Percentiles rank a stretch among this genome's conserved stretches.
Evolutionary conservation across 64 coral and sea anemone genomes (phyloP).

Genomic region (Montipora foliosa): DNA sequence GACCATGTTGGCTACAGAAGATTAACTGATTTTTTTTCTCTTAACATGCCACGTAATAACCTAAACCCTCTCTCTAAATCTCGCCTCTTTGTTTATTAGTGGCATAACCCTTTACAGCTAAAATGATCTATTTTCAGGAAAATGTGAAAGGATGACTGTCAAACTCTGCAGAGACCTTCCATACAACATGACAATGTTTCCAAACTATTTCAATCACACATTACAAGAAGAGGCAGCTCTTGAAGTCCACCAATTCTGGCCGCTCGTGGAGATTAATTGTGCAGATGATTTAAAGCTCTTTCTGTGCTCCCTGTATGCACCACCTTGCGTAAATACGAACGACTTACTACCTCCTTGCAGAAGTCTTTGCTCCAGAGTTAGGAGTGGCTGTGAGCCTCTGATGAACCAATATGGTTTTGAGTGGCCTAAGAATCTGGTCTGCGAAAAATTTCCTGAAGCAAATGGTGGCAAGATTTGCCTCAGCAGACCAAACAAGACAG

Average conservation of each 20-base stretch:
- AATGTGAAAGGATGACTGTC: constrained; percentile 43
- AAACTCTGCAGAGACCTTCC: constrained; percentile 62
- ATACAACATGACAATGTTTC: constrained; percentile 79
- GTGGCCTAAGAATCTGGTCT: constrained; percentile 48
- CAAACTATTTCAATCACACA: constrained; percentile 64
- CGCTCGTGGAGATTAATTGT: constrained; percentile 56
- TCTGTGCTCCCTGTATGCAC: constrained; percentile 59
- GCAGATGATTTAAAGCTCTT: constrained; percentile 34
- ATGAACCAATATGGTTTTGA: constrained; percentile 18
- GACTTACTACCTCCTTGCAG: constrained; percentile 34
- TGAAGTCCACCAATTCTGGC: constrained; percentile 57
- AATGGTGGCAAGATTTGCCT: background rate
- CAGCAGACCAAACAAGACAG: background rate
- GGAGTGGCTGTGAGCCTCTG: constrained; percentile 18
- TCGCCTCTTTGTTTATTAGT: too few relatives aligned
- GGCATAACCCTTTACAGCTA: too few relatives aligned
- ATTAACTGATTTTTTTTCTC: too few relatives aligned
- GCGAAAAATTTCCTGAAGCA: constrained; percentile 41
- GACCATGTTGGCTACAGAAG: too few relatives aligned
- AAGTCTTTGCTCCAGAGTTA: constrained; percentile 50
- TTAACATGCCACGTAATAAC: too few relatives aligned
- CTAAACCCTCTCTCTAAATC: too few relatives aligned
- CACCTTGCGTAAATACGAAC: background rate
- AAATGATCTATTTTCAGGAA: background rate
- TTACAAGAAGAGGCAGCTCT: constrained; percentile 53